phyloP scores from a whole-genome alignment of 2,797 vertebrate species.

The Neosilurus hyrtlii region DNA sequence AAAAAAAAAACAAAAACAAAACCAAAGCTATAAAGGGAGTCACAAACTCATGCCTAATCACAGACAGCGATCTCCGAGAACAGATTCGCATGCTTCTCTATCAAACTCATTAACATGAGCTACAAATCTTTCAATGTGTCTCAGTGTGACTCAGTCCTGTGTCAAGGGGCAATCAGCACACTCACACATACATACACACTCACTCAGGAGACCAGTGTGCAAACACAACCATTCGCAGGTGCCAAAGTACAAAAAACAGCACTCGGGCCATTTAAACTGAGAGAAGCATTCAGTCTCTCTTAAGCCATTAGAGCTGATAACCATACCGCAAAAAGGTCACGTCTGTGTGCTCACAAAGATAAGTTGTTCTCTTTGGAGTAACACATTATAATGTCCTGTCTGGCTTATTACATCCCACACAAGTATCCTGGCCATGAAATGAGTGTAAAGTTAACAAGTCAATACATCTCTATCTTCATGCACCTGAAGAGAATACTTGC shows the following conservation, averaged over 20 bases:
- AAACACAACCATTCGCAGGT: conserved; percentile 10
- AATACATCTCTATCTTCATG: too few species aligned
- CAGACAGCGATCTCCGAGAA: neutral
- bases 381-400: neutral
- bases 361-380: neutral
- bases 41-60: neutral
- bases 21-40: neutral
- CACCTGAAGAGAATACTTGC: too few species aligned
- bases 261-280: neutral
- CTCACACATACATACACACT: neutral
- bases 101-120: neutral
- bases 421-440: neutral
- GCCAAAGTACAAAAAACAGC: conserved; percentile 32
- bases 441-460: too few species aligned
- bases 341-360: conserved; percentile 31
- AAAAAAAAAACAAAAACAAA: neutral
- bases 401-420: neutral
- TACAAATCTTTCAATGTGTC: conserved; percentile 17
- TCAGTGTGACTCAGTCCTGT: conserved; percentile 21
- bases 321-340: conserved; percentile 20
- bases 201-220: neutral
- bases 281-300: conserved; percentile 26
- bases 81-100: neutral
- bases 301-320: conserved; percentile 41
- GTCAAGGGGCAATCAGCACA: conserved; percentile 1